Evolutionary conservation across 2,888 invertebrate species (phyloP), one percentile per base, ranked within the genome.

Genomic region (Anagyrus pseudococci): DNA sequence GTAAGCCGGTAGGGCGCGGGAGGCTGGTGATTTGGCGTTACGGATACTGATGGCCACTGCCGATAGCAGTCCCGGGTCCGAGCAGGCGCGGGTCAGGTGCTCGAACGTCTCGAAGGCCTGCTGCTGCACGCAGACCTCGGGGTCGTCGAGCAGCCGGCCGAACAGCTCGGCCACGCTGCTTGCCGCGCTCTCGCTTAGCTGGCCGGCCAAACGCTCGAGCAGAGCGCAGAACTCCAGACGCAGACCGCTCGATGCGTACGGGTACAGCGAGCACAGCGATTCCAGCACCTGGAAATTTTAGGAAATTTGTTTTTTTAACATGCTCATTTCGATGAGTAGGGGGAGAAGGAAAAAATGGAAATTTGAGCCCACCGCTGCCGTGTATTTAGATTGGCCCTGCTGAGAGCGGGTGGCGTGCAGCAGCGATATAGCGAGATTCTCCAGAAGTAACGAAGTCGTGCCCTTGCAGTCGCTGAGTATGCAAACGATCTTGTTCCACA

Each of bases 41-140:
- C 74, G 68, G 2, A 72, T 68, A 0, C 68, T 67, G 23, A 67
- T 60, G 0, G 73, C 73, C 6, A 80, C 67, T 19, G 61, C 68
- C 0, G 71, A 67, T 3, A 79, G 69, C 0, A 80, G 58, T 6
- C 74, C 68, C 2, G 72, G 70, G 29, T 75, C 75, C 0, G 71
- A 68, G 13, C 74, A 73, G 1, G 60, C 58, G 2, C 73, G 72
- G 4, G 75, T 73, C 4, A 77, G 66, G 3, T 71, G 33, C 40
- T 76, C 73, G 53, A 79, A 79, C 15, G 73, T 72, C 37, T 79
- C 79, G 7, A 80, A 67, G 0, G 74, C 75, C 49, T 78, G 77
- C 50, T 79, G 78, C 13, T 67, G 69, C 1, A 78, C 71, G 68
- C 71, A 73, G 0, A 73, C 70, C 56, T 73, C 69, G 1, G 69